phyloP scores from a whole-genome alignment of 2,113 vertebrate genomes.

The Corvus hawaiiensis region DNA sequence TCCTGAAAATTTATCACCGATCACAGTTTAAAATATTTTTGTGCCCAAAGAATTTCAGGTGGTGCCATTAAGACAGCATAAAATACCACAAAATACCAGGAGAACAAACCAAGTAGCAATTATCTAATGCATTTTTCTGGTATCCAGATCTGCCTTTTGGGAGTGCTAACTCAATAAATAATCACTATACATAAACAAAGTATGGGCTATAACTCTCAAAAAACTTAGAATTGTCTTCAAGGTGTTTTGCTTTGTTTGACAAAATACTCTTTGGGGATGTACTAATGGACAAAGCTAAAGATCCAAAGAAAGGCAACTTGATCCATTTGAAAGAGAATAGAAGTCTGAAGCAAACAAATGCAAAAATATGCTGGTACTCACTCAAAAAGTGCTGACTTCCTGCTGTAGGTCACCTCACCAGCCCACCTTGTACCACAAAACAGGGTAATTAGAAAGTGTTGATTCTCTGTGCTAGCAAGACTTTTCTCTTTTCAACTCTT shows the following conservation, averaged over 20 bases:
- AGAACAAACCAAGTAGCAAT: conserved; percentile 68
- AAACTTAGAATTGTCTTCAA: conserved; percentile 58
- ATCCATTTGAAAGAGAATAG: conserved; percentile 62
- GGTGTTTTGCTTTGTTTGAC: conserved; percentile 71
- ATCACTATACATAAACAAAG: conserved; percentile 69
- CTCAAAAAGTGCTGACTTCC: conserved; percentile 68
- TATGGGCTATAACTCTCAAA: conserved; percentile 58
- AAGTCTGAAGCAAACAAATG: conserved; percentile 30
- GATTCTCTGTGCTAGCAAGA: conserved; percentile 36
- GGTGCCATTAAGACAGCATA: conserved; percentile 61
- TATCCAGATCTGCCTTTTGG: conserved; percentile 68
- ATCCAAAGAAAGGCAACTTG: conserved; percentile 58
- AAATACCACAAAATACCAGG: conserved; percentile 66
- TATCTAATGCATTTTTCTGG: conserved; percentile 68
- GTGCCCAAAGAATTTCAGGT: conserved; percentile 42
- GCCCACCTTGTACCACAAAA: conserved; percentile 32
- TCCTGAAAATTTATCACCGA: conserved; percentile 41
- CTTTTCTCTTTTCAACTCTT: neutral
- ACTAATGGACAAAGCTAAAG: conserved; percentile 68
- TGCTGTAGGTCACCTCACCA: conserved; percentile 31
- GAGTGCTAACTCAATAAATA: conserved; percentile 72
- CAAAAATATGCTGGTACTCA: conserved; percentile 55
- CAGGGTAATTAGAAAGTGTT: conserved; percentile 57
- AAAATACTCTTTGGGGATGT: conserved; percentile 67
- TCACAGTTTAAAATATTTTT: conserved; percentile 37